A percentile compares a stretch with the other conserved stretches of the same genome.
These are phyloP conservation scores for Boloria euphrosyne DNA, from an alignment of 2,888 invertebrate genomes.

Conservation along the genomic window DNA sequence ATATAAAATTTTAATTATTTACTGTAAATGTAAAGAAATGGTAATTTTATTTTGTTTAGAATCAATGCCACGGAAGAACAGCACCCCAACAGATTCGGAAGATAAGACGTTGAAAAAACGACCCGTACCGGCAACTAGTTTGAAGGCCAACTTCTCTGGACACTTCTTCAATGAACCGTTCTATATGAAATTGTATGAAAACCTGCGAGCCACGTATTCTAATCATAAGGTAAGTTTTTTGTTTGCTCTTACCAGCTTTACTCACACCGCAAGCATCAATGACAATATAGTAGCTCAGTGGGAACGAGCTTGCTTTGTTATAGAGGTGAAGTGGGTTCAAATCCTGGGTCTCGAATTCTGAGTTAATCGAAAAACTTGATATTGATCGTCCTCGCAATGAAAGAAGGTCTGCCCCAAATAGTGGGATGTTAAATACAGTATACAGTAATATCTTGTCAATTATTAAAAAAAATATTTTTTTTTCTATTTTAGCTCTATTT, in stretches of 20 bases:
- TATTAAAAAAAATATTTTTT: background rate
- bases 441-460: no score
- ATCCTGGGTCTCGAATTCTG: no score
- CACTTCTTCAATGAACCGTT: slow-evolving; percentile 87
- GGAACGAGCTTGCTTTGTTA: no score
- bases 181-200: slow-evolving; percentile 93
- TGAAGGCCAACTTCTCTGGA: slow-evolving; percentile 78
- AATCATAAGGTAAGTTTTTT: slow-evolving; percentile 89
- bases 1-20: no score
- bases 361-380: no score
- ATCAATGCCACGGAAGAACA: slow-evolving; percentile 57
- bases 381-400: no score
- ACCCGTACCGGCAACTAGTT: slow-evolving; percentile 54
- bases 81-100: slow-evolving; percentile 55
- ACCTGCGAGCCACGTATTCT: slow-evolving; percentile 89
- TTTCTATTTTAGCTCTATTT: background rate
- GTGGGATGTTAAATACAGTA: no score
- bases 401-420: no score
- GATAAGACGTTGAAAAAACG: slow-evolving; percentile 61
- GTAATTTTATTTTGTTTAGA: slow-evolving; percentile 51
- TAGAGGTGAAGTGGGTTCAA: no score
- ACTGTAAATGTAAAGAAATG: background rate
- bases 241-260: no score
- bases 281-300: no score
- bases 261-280: no score